Evolutionary conservation across 30 jellyfish, hydroid and myxozoan species (phyloP).

Genomic region (Aurelia sp.): DNA sequence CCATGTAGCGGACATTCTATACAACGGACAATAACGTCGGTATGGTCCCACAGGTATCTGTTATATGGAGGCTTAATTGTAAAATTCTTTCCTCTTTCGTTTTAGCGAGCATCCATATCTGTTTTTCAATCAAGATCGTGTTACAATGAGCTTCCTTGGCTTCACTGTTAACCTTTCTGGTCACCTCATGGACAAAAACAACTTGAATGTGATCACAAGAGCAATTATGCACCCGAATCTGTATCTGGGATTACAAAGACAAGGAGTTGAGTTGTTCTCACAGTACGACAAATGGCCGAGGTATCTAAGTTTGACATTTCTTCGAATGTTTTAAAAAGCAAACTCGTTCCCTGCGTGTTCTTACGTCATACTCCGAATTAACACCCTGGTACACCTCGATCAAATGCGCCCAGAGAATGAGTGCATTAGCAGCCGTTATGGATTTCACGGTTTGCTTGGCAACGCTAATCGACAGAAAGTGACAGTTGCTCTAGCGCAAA

Average conservation of each 20-base stretch:
- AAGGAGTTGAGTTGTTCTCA: constrained; percentile 44
- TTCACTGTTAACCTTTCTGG: constrained; percentile 48
- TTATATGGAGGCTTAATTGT: too few species aligned
- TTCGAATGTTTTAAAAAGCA: not conserved
- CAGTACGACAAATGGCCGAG: constrained; percentile 32
- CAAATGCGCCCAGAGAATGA: too few species aligned
- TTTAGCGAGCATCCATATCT: constrained; percentile 74
- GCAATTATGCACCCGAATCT: constrained; percentile 52
- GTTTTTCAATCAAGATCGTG: constrained; percentile 72
- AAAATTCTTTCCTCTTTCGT: not conserved
- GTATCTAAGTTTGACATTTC: not conserved
- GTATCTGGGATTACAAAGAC: constrained; percentile 32
- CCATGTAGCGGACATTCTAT: too few species aligned
- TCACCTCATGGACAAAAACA: constrained; percentile 64
- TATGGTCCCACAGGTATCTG: too few species aligned
- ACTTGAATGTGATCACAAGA: constrained; percentile 13
- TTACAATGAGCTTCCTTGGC: constrained; percentile 68
- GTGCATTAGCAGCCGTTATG: too few species aligned
- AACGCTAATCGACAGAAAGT: too few species aligned
- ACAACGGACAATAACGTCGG: too few species aligned
- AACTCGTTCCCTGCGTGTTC: too few species aligned
- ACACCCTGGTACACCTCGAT: too few species aligned
- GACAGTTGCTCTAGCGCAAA: too few species aligned
- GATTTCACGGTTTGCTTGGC: too few species aligned
- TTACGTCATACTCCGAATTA: too few species aligned